Conservation (phyloP, 2,113 vertebrate species). For the Indri indri region DNA sequence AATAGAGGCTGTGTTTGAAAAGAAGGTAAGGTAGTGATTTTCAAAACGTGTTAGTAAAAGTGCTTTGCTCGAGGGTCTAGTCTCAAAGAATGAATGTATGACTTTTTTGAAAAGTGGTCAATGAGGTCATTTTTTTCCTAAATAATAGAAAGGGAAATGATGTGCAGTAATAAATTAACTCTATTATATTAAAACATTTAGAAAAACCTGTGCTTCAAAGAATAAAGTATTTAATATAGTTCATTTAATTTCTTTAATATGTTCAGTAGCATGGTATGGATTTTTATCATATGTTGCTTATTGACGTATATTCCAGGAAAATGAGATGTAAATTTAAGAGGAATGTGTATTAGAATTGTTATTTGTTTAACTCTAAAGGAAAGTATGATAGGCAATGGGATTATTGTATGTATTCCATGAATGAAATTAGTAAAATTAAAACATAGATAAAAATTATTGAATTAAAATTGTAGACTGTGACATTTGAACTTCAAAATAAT, state of each 20-base stretch:
- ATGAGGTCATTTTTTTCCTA: background rate
- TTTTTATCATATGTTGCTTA: background rate
- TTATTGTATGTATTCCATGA: background rate
- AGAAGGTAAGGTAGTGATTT: background rate
- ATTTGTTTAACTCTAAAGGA: background rate
- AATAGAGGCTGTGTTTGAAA: background rate
- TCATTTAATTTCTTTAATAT: background rate
- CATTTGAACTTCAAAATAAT: background rate
- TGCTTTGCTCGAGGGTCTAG: background rate
- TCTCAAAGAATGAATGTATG: background rate
- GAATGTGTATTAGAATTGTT: background rate
- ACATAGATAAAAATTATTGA: background rate
- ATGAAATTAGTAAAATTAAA: constrained; percentile 34
- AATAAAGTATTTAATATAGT: background rate
- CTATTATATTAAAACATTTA: constrained; percentile 40
- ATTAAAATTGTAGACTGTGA: too few species aligned
- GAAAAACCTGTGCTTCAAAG: background rate
- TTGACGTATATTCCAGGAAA: background rate
- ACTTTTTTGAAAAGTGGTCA: background rate
- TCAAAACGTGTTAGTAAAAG: background rate
- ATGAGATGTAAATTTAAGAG: background rate
- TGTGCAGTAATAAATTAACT: background rate
- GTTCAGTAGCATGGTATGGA: background rate
- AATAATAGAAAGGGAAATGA: background rate
- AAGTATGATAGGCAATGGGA: background rate